Percentiles rank a stretch among this genome's conserved stretches.
Evolutionary conservation across 2,888 invertebrate species (phyloP).

Genomic region (Conus canariensis): DNA sequence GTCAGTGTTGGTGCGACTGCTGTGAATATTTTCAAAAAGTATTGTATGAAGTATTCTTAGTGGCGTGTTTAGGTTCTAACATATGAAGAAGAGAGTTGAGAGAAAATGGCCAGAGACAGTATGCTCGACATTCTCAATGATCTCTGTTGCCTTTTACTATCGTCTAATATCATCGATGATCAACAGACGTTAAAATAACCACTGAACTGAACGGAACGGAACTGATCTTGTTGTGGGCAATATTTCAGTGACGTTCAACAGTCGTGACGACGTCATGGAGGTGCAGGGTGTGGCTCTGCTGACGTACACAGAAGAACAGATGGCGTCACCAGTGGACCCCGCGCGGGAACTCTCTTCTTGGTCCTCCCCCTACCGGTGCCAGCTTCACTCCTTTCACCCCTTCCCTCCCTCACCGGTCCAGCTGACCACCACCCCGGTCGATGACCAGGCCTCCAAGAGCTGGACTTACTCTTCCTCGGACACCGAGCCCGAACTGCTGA

Average conservation of each 20-base stretch:
- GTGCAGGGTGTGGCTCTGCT: slow-evolving; percentile 6
- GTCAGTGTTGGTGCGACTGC: too few species aligned
- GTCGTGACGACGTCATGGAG: background rate
- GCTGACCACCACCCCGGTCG: background rate
- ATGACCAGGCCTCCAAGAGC: background rate
- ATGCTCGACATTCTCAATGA: too few species aligned
- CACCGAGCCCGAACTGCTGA: background rate
- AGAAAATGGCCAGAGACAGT: too few species aligned
- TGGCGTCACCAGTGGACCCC: background rate
- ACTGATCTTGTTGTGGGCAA: background rate
- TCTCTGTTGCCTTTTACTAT: too few species aligned
- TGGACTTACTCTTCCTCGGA: background rate
- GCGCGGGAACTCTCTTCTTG: background rate
- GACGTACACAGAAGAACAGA: background rate
- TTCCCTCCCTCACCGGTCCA: slow-evolving; percentile 1
- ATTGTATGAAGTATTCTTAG: too few species aligned
- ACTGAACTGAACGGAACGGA: too few species aligned
- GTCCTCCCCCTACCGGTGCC: background rate
- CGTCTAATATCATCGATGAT: too few species aligned
- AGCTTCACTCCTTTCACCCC: background rate
- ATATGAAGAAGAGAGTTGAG: too few species aligned
- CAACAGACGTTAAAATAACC: too few species aligned
- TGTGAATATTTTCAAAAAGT: too few species aligned
- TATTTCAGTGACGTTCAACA: background rate
- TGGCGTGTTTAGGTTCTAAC: too few species aligned